These are phyloP conservation scores for Unio pictorum DNA, from an alignment of 2,888 invertebrate species.

Conservation along the genomic window DNA sequence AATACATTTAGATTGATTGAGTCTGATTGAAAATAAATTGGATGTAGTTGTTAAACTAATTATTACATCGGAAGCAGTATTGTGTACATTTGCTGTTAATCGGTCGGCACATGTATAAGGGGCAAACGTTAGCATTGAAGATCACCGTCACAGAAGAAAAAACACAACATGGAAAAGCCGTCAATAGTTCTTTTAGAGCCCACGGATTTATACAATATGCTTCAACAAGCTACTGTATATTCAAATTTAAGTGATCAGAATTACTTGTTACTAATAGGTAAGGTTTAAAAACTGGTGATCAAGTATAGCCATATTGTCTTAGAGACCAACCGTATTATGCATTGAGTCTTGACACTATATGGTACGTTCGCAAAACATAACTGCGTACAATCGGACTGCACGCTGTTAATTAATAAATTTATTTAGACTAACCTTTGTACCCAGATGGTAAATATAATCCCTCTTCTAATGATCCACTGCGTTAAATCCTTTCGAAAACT, in stretches of 20 bases:
- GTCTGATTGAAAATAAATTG: background rate
- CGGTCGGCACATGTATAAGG: slow-evolving; percentile 6
- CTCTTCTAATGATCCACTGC: too few relatives aligned
- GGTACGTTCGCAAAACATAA: too few relatives aligned
- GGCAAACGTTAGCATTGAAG: slow-evolving; percentile 2
- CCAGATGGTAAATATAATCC: too few relatives aligned
- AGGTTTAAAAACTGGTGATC: slow-evolving; percentile 6
- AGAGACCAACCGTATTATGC: too few relatives aligned
- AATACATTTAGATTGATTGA: background rate
- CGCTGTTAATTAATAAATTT: too few relatives aligned
- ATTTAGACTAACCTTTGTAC: too few relatives aligned
- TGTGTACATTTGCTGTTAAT: slow-evolving; percentile 27
- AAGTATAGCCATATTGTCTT: background rate
- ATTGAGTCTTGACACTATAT: too few relatives aligned
- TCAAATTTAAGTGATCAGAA: slow-evolving; percentile 64
- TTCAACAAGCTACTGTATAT: slow-evolving; percentile 64
- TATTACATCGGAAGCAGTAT: slow-evolving; percentile 11
- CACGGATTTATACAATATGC: slow-evolving; percentile 67
- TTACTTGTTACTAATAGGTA: slow-evolving; percentile 64
- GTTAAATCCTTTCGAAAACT: too few relatives aligned
- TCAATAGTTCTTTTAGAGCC: slow-evolving; percentile 61
- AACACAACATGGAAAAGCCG: slow-evolving; percentile 45
- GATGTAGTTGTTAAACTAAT: background rate
- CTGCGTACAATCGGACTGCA: too few relatives aligned
- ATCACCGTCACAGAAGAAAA: slow-evolving; percentile 1